Percentiles rank a stretch among this genome's conserved stretches.
These are phyloP conservation scores for Eira barbara DNA, from an alignment of 2,113 vertebrate species.

Conservation along the genomic window DNA sequence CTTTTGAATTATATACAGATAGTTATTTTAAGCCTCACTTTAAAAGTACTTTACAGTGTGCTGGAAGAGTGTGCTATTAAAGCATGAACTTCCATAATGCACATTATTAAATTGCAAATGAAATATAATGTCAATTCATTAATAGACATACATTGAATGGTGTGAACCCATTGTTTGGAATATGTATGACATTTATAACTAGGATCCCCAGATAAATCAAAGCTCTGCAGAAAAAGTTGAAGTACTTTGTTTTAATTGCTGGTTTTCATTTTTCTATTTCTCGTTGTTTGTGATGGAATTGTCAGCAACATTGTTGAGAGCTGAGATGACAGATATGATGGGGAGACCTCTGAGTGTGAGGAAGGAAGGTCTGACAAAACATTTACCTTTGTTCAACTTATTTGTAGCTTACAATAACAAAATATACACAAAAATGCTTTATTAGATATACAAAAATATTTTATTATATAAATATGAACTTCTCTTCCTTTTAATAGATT, in stretches of 20 bases:
- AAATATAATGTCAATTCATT: not conserved
- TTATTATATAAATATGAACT: not conserved
- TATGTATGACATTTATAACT: not conserved
- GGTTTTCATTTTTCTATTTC: not conserved
- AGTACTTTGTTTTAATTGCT: not conserved
- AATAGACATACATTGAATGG: not conserved
- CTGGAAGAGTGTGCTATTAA: not conserved
- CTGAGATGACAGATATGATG: not conserved
- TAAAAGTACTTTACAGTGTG: not conserved
- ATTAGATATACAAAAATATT: not conserved
- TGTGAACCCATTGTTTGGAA: not conserved
- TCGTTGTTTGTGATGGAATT: not conserved
- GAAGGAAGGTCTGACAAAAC: not conserved
- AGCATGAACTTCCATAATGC: not conserved
- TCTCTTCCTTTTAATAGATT: not conserved
- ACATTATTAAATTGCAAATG: not conserved
- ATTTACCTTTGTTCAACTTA: not conserved
- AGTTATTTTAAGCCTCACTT: not conserved
- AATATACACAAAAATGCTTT: not conserved
- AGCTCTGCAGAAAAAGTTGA: not conserved
- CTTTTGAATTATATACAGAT: not conserved
- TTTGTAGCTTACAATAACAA: not conserved
- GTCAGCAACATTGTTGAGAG: not conserved
- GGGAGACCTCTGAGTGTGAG: not conserved
- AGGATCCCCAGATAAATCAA: not conserved